Base-by-base conservation (phyloP, 2,888 invertebrate genomes). In the Spodoptera picta region DNA sequence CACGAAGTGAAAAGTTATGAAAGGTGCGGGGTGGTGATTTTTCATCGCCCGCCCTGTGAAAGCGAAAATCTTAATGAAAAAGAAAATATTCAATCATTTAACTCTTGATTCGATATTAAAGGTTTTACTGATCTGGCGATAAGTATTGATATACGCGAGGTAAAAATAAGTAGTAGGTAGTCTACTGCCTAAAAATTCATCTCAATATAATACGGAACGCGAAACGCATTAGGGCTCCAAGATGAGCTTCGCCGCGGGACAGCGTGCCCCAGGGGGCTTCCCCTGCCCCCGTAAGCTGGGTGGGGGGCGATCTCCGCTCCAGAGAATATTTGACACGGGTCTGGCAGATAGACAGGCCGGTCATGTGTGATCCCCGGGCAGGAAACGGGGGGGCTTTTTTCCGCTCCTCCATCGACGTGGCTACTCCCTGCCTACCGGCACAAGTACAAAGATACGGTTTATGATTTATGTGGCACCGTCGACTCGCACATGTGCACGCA, bases 281-380 rank as follows among this genome's bases (percentile, higher is more conserved):
- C 88, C 87, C 84, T 83, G 82, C 87, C 87, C 89, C 87, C 82
- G 73, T 82, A 85, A 84, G 83, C 83, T 57, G 83, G 84, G 87
- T 82, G 83, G 90, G 90, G 87, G 92, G 92, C 90, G 91, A 92
- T 89, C 92, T 93, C 91, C 94, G 94, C 94, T 94, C 92, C 92
- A 94, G 93, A 94, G 94, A 92, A 94, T 94, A 94, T 94, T 94
- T 94, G 94, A 94, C 94, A 94, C 92, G 94, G 94, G 94, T 94
- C 94, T 93, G 94, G 94, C 94, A 94, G 94, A 94, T 94, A 94
- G 94, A 94, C 94, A 94, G 93, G 89, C 92, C 93, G 93, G 94
- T 94, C 94, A 94, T 94, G 94, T 94, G 94, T 94, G 94, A 94
- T 94, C 93, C 92, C 91, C 90, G 88, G 89, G 87, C 92, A 92